These are phyloP conservation scores for Drosophila basisetae DNA, from an alignment of 2,888 invertebrate species.

Conservation along the genomic window DNA sequence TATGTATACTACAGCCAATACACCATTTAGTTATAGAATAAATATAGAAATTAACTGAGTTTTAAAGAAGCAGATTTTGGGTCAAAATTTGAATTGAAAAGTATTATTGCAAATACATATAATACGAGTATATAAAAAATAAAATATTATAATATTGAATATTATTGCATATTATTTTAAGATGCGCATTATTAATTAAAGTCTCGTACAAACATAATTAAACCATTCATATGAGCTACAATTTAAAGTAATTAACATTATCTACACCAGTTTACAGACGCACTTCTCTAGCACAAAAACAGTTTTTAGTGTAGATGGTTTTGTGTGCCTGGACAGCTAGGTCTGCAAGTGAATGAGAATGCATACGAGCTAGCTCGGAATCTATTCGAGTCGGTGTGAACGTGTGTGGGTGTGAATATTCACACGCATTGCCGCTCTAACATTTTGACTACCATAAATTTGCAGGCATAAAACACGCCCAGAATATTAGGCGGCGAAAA, in stretches of 20 bases:
- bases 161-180: background rate
- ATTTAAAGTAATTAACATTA: background rate
- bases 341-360: constrained; percentile 49
- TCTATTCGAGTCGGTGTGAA: background rate
- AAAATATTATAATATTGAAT: no score
- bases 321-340: constrained; percentile 5
- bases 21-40: no score
- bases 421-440: constrained; percentile 39
- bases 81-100: background rate
- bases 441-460: constrained; percentile 64
- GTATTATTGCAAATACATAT: background rate
- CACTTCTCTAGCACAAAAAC: background rate
- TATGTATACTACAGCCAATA: background rate
- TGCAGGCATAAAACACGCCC: constrained; percentile 61
- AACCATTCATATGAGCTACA: background rate
- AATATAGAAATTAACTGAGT: background rate
- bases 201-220: background rate
- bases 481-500: constrained; percentile 52
- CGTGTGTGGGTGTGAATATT: constrained; percentile 9
- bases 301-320: constrained; percentile 8
- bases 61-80: background rate
- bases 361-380: constrained; percentile 26
- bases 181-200: background rate
- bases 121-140: background rate
- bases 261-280: background rate